phyloP scores from a whole-genome alignment of 2,113 vertebrate species.

The Scartelaos histophorus region DNA sequence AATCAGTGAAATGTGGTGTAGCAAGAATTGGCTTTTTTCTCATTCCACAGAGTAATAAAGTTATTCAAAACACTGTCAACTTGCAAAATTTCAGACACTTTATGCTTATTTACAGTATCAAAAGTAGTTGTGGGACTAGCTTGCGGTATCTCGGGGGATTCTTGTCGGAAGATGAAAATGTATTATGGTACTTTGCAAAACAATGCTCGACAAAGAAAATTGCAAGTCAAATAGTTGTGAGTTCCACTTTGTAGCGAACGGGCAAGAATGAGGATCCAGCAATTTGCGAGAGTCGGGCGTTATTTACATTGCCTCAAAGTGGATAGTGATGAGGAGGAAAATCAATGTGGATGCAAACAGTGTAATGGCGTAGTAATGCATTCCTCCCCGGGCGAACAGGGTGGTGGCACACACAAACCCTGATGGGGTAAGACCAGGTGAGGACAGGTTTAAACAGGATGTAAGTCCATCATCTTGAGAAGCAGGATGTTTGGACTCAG shows the following conservation, averaged over 20 bases:
- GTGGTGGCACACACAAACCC: constrained; percentile 2
- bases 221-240: constrained; percentile 58
- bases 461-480: neutral
- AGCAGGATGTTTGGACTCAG: too few relatives aligned
- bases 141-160: constrained; percentile 39
- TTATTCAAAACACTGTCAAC: constrained; percentile 35
- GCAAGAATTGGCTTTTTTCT: neutral
- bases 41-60: constrained; percentile 26
- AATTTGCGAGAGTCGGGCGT: constrained; percentile 45
- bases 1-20: constrained; percentile 27
- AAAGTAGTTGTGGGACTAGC: constrained; percentile 22
- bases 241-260: constrained; percentile 53
- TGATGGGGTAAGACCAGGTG: constrained; percentile 21
- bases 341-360: constrained; percentile 63
- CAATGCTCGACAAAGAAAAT: constrained; percentile 56
- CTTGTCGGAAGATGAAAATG: constrained; percentile 42
- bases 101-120: constrained; percentile 46
- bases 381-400: constrained; percentile 38
- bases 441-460: constrained; percentile 33
- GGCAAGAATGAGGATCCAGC: constrained; percentile 43
- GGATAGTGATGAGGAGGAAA: constrained; percentile 54
- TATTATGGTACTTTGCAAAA: constrained; percentile 50
- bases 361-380: constrained; percentile 55
- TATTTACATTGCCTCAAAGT: constrained; percentile 66
- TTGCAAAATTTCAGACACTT: constrained; percentile 29